These are phyloP conservation scores for Hippocampus zosterae DNA, from an alignment of 2,113 vertebrate species.

Conservation along the genomic window DNA sequence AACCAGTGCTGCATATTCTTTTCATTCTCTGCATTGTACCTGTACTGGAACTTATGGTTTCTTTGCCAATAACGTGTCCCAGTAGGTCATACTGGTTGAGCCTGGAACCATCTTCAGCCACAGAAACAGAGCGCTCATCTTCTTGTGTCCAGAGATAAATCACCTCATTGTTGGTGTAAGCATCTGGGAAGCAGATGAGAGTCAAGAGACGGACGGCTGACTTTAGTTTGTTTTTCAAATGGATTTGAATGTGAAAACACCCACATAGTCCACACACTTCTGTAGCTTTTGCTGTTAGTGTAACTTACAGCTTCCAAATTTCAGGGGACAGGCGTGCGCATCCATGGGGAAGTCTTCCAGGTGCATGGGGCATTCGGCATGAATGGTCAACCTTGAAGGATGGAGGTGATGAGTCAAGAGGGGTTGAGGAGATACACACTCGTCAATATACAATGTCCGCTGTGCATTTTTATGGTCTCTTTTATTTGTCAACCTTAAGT, in stretches of 20 bases:
- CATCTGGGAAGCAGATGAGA: constrained; percentile 73
- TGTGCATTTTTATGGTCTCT: neutral
- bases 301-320: constrained; percentile 97
- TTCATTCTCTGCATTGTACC: constrained; percentile 66
- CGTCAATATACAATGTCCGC: constrained; percentile 3
- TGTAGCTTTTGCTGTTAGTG: constrained; percentile 8
- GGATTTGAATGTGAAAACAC: neutral
- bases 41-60: constrained; percentile 97
- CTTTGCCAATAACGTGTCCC: constrained; percentile 91
- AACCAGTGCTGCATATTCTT: neutral
- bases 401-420: neutral
- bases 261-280: neutral
- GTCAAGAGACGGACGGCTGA: neutral
- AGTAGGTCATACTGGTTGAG: constrained; percentile 96
- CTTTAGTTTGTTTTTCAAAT: neutral
- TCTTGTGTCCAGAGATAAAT: constrained; percentile 95
- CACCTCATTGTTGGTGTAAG: constrained; percentile 96
- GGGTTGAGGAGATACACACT: neutral
- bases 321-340: constrained; percentile 92
- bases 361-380: constrained; percentile 98
- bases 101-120: constrained; percentile 92
- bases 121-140: constrained; percentile 86
- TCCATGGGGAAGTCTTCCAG: constrained; percentile 99
- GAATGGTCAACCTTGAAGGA: constrained; percentile 84
- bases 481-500: neutral